These are phyloP conservation scores for Sphecodes monilicornis DNA, from an alignment of 2,888 invertebrate genomes.

Conservation along the genomic window DNA sequence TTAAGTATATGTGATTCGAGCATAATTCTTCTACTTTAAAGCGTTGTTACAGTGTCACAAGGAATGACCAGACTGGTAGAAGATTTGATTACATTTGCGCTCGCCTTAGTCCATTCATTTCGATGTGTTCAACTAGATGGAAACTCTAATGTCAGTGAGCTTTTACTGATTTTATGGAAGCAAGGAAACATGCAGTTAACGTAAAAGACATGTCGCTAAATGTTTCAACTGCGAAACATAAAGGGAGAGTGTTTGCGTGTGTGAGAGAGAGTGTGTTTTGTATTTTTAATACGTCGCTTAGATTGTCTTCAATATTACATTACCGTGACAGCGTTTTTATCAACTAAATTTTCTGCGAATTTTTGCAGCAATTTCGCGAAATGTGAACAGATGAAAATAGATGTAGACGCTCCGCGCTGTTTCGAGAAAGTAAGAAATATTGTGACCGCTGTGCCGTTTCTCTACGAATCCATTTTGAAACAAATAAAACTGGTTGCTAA, in stretches of 20 bases:
- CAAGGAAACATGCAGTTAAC: background rate
- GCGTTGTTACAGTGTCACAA: background rate
- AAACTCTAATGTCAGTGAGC: background rate
- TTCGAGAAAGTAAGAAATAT: background rate
- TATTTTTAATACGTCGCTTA: background rate
- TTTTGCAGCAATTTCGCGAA: background rate
- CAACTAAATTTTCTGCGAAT: background rate
- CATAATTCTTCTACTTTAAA: background rate
- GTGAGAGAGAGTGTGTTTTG: background rate
- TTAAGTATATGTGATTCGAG: too few relatives aligned
- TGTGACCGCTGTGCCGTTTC: background rate
- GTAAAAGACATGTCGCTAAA: background rate
- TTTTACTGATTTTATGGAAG: background rate
- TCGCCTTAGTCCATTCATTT: background rate
- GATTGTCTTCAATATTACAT: background rate
- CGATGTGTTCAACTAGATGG: background rate
- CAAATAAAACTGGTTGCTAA: background rate
- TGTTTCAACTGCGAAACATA: background rate
- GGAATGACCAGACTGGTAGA: background rate
- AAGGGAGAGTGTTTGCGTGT: too few relatives aligned
- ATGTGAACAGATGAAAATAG: background rate
- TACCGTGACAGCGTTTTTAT: background rate
- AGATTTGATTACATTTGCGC: background rate
- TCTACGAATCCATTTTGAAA: background rate
- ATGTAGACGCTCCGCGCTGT: background rate